Base-by-base conservation (phyloP, 2,113 vertebrate genomes). In the Pipa parva region DNA sequence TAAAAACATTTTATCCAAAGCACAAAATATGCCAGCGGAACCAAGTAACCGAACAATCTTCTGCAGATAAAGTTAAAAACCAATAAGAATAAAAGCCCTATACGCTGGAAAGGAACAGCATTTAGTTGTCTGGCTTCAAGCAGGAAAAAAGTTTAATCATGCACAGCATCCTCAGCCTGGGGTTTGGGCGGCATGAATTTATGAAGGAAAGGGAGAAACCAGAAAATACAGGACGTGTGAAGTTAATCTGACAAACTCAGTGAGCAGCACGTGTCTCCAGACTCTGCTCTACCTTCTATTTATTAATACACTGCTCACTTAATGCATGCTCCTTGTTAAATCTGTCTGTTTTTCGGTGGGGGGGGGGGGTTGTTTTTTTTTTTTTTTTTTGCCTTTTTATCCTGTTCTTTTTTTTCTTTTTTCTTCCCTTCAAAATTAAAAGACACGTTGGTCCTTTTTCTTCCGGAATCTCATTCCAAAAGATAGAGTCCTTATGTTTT, bases 191-290 rank as follows among this genome's bases (percentile, higher is more conserved):
- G 13, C 11, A 22, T 50, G n/a, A 49, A 49, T 21, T 62, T 46
- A 21, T 49, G 48, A 62, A 24, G 45, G 28, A 27, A 27, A 31
- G 28, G 26, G 18, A 50, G 18, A n/a, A 17, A 31, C 45, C 15
- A 29, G 22, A 52, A 13, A 52, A 52, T 27, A 52, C 50, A 52
- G 50, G 50, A 52, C 27, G 50, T 22, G 12, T 46, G 18, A 46
- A 15, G 42, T 7, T 26, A 26, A 52, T 22, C 50, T 52, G 50
- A 52, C 27, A 52, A 52, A 52, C 25, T 10, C 17, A 52, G 50
- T 1, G 24, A 24, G 24, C 12, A 52, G 5, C 24, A 52, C 50
- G 24, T 13, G 50, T 15, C 42, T 46, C 42, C 42, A 46, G n/a
- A 18, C 17, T 20, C 42, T 20, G 3, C 42, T 4, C 2, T 26